Evolutionary conservation across 92 coral and sea anemone species (phyloP), one percentile per base, ranked within the genome.

Genomic region (Metridium senile): DNA sequence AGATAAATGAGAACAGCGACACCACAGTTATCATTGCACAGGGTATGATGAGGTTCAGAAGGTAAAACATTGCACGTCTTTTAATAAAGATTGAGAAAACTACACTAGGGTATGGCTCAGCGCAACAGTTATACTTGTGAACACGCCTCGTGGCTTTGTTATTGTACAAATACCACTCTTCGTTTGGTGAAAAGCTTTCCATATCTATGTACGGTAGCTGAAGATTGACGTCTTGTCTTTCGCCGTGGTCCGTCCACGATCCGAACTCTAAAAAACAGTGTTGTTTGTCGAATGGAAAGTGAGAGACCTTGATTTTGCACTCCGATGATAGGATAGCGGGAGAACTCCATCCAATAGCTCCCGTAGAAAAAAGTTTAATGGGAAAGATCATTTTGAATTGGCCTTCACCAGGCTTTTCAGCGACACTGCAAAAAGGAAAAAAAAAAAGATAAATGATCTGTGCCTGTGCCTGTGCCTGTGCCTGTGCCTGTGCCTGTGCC

Each of bases 281-380:
- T 49, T 90, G 96, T 20, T 66, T 31, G 49, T 90, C 96, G 62
- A 90, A 87, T 0, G 96, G 96, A 43, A 87, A 90, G 70, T 73
- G 67, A 0, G 47, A 61, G 21, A 90, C 91, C 32, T 87, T 68
- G 21, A 90, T 82, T 65, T 83, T 80, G 67, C 96, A 90, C 49
- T 87, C 87, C 29, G 87, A 58, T 23, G 70, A 75, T 0, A 87
- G 25, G 22, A 83, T 74, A 21, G 76, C 82, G 2, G 96, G 96
- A 4, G 96, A 61, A 10, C 69, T 31, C 91, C 91, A 90, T 11
- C 77, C 13, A 1, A 66, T 7, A 20, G 74, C 61, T 21, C 94
- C 94, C 0, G 72, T 78, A 19, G 78, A 27, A 11, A 78, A 70
- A 4, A 79, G 74, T 21, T 80, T 68, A 9, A 87, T 78, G 73